Conservation (phyloP, 2,797 vertebrate genomes). For the Eurystomus glaucurus region DNA sequence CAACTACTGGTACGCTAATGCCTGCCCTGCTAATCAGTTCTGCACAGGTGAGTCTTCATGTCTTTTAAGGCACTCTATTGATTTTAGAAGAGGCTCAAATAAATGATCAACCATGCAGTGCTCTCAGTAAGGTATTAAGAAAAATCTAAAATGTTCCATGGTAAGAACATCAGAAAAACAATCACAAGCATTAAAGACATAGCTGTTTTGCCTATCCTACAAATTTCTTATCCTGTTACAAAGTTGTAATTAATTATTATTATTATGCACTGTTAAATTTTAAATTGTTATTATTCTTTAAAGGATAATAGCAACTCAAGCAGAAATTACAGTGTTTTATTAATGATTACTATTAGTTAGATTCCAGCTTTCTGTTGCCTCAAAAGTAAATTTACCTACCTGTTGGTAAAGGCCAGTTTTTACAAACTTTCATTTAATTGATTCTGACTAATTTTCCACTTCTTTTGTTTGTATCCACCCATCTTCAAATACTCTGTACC, state of each 20-base stretch:
- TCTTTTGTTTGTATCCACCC: background rate
- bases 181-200: background rate
- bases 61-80: background rate
- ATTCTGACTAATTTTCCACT: background rate
- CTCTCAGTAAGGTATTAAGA: background rate
- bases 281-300: background rate
- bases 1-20: background rate
- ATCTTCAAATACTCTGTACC: background rate
- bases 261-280: background rate
- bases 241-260: background rate
- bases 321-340: constrained; percentile 1
- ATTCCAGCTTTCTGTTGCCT: background rate
- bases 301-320: background rate
- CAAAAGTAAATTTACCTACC: background rate
- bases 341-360: background rate
- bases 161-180: background rate
- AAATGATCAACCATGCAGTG: background rate
- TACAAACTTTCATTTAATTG: background rate
- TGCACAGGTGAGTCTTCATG: background rate
- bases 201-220: background rate
- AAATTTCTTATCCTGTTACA: background rate
- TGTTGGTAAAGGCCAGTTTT: background rate
- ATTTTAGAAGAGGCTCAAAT: background rate
- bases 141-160: background rate
- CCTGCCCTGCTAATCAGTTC: background rate